A percentile compares a stretch with the other conserved stretches of the same genome.
These are phyloP conservation scores for Ophioderma brevispina DNA, from an alignment of 35 echinoderm and acorn worm genomes.

Conservation along the genomic window DNA sequence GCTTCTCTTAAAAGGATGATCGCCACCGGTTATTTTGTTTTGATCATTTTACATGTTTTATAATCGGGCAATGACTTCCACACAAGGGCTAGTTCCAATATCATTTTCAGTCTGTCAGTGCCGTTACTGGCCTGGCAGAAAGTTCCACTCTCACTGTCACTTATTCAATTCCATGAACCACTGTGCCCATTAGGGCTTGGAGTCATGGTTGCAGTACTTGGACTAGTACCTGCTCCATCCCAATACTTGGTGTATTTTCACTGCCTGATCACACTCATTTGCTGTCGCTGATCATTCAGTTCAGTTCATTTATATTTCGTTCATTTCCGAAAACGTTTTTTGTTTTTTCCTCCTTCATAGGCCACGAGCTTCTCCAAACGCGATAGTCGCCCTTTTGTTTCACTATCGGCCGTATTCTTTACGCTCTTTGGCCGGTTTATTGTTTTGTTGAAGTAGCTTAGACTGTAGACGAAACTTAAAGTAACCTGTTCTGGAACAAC, in stretches of 20 bases:
- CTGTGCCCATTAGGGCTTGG: neutral
- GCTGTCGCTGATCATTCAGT: neutral
- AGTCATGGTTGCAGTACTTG: neutral
- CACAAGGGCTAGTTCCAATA: no score
- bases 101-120: no score
- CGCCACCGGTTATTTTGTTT: neutral
- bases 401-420: neutral
- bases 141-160: neutral
- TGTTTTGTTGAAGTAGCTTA: neutral
- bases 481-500: no score
- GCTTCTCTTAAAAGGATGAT: neutral
- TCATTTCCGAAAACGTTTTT: neutral
- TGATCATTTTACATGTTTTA: neutral
- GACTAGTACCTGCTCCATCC: neutral
- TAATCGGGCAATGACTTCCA: no score
- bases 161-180: neutral
- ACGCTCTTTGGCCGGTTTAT: neutral
- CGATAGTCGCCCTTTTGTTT: neutral
- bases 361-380: neutral
- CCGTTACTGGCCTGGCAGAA: no score
- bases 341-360: no score
- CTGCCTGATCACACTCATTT: neutral
- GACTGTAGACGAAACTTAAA: neutral
- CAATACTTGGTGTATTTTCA: neutral
- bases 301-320: no score